These are phyloP conservation scores for Erpetoichthys calabaricus DNA, from an alignment of 2,797 vertebrate genomes.

Conservation along the genomic window DNA sequence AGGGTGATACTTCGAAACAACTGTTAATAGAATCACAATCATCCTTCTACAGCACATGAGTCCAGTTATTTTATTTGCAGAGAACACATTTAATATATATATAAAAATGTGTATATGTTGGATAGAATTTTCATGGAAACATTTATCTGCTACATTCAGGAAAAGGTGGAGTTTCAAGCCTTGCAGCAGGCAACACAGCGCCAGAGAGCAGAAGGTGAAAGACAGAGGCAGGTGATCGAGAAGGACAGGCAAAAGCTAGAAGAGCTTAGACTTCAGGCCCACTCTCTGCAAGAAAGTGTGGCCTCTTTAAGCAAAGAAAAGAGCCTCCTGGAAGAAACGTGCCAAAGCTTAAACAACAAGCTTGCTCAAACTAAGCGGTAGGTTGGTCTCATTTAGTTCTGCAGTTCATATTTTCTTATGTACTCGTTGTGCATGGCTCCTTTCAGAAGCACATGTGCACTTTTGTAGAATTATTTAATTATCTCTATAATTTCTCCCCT, in stretches of 20 bases:
- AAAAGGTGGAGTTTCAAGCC: slow-evolving; percentile 44
- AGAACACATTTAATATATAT: too few relatives aligned
- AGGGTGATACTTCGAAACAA: too few relatives aligned
- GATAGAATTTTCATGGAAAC: too few relatives aligned
- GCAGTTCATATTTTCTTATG: background rate
- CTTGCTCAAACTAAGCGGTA: slow-evolving; percentile 51
- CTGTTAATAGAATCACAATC: too few relatives aligned
- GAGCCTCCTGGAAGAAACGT: slow-evolving; percentile 41
- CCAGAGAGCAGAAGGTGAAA: slow-evolving; percentile 40
- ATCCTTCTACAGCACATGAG: too few relatives aligned
- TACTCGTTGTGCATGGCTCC: slow-evolving; percentile 10
- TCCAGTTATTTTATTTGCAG: too few relatives aligned
- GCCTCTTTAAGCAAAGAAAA: slow-evolving; percentile 35
- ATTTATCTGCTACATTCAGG: slow-evolving; percentile 28
- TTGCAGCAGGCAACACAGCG: slow-evolving; percentile 36
- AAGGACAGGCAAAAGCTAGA: slow-evolving; percentile 33
- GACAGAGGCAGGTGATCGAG: slow-evolving; percentile 44
- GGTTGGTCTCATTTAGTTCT: background rate
- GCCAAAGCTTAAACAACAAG: slow-evolving; percentile 41
- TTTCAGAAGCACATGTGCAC: background rate
- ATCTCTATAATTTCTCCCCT: too few relatives aligned
- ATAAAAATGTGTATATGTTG: too few relatives aligned
- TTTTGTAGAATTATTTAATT: too few relatives aligned
- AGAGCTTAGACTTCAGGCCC: slow-evolving; percentile 30
- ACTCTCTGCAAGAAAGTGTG: slow-evolving; percentile 24